Base-by-base conservation (phyloP, 2,888 invertebrate genomes). In the Eupsilia transversa region DNA sequence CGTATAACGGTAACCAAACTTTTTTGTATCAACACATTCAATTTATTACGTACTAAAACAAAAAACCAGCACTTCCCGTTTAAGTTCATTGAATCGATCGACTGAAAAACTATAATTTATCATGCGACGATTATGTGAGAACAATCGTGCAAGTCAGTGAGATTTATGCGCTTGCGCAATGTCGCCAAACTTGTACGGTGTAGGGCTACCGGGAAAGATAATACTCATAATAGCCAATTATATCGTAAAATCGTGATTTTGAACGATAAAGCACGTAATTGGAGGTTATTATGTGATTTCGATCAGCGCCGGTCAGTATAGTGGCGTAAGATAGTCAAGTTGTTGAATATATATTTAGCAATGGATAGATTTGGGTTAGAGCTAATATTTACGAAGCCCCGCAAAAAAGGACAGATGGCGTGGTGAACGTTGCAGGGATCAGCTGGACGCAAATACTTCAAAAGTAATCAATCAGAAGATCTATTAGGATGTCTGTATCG, bases 51-150 rank as follows among this genome's bases (percentile, higher is more conserved):
- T 77, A 72, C 66, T 66, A 65, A 57, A 70, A 80, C 76, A 84
- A 82, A 87, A 86, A 59, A 20, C 5, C 56, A 57, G 33, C 61
- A 72, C 64, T 72, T 72, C 77, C 80, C 72, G 74, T 82, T 79
- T 70, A 83, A 78, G 82, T 83, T 86, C 85, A 87, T 80, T 87
- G 86, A 86, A 87, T 82, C 75, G 74, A 74, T 80, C 71, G 71
- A 20, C 59, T 73, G 85, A 87, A 87, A 87, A 87, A 78, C 68
- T 74, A 79, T 80, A 87, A 87, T 85, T 87, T 82, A 87, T 86
- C 80, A 80, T 80, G 74, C 63, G 76, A 68, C 77, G 75, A 80
- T 82, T 83, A 86, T 83, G 81, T 83, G 87, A 84, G 87, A 83
- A 87, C 87, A 87, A 86, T 86, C 82, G 72, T 73, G 82, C 74